phyloP scores from a whole-genome alignment of 2,888 invertebrate species.

The Drosophila hamatofila region DNA sequence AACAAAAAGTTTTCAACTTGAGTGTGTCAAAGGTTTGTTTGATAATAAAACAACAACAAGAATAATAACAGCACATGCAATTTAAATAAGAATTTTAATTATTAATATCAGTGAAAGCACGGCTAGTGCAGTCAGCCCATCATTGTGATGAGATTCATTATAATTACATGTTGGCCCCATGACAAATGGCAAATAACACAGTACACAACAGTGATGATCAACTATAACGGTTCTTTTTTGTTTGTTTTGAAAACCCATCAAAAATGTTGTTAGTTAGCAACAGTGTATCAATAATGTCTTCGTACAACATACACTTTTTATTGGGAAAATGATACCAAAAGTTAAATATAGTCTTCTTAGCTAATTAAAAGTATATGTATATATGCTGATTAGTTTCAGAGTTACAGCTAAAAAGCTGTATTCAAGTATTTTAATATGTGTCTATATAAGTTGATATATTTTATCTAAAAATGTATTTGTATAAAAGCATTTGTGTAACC shows the following conservation, averaged over 20 bases:
- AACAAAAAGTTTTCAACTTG: constrained; percentile 14
- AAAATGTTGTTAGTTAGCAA: background rate
- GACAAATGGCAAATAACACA: background rate
- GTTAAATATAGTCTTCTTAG: background rate
- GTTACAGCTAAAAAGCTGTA: background rate
- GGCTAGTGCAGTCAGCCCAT: constrained; percentile 1
- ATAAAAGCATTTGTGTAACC: background rate
- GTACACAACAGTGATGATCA: background rate
- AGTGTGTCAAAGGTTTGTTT: constrained; percentile 58
- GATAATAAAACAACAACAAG: constrained; percentile 19
- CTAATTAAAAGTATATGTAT: background rate
- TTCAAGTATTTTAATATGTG: background rate
- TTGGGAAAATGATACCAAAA: background rate
- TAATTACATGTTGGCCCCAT: constrained; percentile 2
- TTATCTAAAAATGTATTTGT: background rate
- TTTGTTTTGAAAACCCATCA: background rate
- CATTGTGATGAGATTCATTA: background rate
- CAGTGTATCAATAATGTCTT: background rate
- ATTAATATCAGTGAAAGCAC: background rate
- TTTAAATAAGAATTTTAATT: background rate
- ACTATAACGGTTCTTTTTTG: background rate
- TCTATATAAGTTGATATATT: background rate
- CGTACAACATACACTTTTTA: background rate
- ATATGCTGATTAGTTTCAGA: background rate
- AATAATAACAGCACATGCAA: constrained; percentile 10